These are phyloP conservation scores for Caenorhabditis briggsae DNA, from an alignment of 1,140 invertebrate genomes.

Conservation along the genomic window DNA sequence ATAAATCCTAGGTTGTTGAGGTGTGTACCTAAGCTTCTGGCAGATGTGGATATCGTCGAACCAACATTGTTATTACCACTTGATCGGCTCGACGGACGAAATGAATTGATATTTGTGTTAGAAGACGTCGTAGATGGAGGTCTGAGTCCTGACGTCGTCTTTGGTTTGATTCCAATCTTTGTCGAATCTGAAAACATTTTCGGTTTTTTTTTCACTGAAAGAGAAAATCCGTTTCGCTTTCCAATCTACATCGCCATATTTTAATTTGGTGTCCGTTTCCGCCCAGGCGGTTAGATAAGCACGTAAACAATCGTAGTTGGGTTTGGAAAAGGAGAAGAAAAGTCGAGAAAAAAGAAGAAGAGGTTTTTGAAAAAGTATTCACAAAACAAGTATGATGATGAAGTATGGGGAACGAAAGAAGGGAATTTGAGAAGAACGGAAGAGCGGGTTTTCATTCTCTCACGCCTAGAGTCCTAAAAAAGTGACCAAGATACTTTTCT, in stretches of 20 bases:
- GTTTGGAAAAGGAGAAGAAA: neutral
- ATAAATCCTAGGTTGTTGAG: neutral
- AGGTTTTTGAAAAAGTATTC: neutral
- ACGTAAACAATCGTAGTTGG: slow-evolving; percentile 18
- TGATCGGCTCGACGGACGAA: slow-evolving; percentile 41
- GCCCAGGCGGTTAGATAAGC: neutral
- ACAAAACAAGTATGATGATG: slow-evolving; percentile 18
- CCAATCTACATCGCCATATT: slow-evolving; percentile 34
- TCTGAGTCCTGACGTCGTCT: slow-evolving; percentile 40
- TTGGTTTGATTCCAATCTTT: slow-evolving; percentile 40
- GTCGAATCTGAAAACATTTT: slow-evolving; percentile 19
- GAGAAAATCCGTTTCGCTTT: neutral
- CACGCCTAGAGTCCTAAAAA: neutral
- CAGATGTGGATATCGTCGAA: slow-evolving; percentile 45
- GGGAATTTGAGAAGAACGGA: neutral
- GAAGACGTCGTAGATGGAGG: slow-evolving; percentile 18
- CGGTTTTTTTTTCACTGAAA: neutral
- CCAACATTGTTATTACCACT: slow-evolving; percentile 49
- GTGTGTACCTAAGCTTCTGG: slow-evolving; percentile 25
- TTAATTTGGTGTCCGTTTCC: slow-evolving; percentile 7
- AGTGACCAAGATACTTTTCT: neutral
- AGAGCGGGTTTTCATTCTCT: neutral
- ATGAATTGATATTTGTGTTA: slow-evolving; percentile 4
- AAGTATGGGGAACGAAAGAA: neutral
- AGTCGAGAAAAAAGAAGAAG: neutral